Base-by-base conservation (phyloP, 1,140 invertebrate species). In the Diorhabda carinulata region DNA sequence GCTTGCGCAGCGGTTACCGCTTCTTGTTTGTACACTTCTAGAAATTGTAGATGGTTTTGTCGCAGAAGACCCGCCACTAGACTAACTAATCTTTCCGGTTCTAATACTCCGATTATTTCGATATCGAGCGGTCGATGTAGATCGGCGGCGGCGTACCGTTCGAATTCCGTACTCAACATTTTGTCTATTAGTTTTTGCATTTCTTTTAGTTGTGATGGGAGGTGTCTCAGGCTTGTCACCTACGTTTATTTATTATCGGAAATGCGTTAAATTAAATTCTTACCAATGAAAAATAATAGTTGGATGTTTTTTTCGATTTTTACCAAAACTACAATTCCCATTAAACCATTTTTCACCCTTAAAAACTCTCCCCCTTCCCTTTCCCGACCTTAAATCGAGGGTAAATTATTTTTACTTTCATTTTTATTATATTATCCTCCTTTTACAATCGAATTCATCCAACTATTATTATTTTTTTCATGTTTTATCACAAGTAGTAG, bases 181-280 rank as follows among this genome's bases (percentile, higher is more conserved):
- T 96, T 97, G 77, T 98, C 95, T 76, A 99, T 98, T 4, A 98
- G 84, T 78, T 93, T 91, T 77, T 96, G 92, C 89, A 99, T 95
- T 87, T 99, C 98, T 70, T 90, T 91, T n/a, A 99, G 84, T 83
- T 99, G 96, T 60, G 94, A 95, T 72, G 94, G 92, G 71, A 99
- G 84, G 84, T 99, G 96, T 79, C 97, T 91, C 80, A 98, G 97
- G 81, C 96, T 95, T 77, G 95, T 92, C 60, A 98, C 88, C 63
- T 64, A 43, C 2, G 25, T 25, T 25, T 25, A 25, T 25, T 25
- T 25, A 25, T 25, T 25, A 25, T 25, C 25, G 25, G 25, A 25
- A 25, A 25, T 25, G 25, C 25, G 25, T 25, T 25, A 25, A 25
- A 25, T 25, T 25, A 25, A 25, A 25, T 25, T 25, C 25, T 25